Evolutionary conservation across 1,140 invertebrate genomes (phyloP).

Genomic region (Cyrtorhinus lividipennis): DNA sequence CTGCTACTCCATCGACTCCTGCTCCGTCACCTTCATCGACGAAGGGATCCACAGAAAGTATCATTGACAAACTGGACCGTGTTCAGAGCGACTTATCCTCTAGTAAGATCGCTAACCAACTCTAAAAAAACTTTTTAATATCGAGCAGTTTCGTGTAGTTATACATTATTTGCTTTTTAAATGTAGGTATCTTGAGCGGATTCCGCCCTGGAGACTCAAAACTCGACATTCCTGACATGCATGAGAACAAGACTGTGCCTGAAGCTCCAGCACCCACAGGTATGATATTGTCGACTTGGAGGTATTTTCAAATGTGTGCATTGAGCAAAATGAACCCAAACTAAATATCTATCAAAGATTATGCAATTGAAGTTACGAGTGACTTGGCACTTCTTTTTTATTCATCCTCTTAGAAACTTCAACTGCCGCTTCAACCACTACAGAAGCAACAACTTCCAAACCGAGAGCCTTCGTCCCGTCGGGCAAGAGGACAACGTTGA

Average conservation of each 20-base stretch:
- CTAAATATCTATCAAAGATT: too few species aligned
- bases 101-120: too few species aligned
- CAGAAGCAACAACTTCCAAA: constrained; percentile 34
- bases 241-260: constrained; percentile 34
- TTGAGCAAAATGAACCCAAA: too few species aligned
- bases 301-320: too few species aligned
- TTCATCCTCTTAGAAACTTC: constrained; percentile 16
- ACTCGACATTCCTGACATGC: constrained; percentile 30
- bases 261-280: constrained; percentile 29
- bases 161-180: too few species aligned
- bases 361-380: too few species aligned
- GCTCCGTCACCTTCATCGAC: not conserved
- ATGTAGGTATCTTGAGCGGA: constrained; percentile 47
- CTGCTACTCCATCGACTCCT: constrained; percentile 8
- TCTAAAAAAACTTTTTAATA: too few species aligned
- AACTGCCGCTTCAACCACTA: constrained; percentile 28
- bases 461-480: constrained; percentile 51
- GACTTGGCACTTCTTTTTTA: too few species aligned
- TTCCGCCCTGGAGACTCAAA: constrained; percentile 32
- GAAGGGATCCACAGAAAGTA: constrained; percentile 54
- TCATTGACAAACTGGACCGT: constrained; percentile 66
- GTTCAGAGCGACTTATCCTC: constrained; percentile 62
- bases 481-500: constrained; percentile 34
- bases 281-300: constrained; percentile 28
- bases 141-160: too few species aligned